phyloP scores from a whole-genome alignment of 2,888 invertebrate species.

The Neoitamus cyanurus region DNA sequence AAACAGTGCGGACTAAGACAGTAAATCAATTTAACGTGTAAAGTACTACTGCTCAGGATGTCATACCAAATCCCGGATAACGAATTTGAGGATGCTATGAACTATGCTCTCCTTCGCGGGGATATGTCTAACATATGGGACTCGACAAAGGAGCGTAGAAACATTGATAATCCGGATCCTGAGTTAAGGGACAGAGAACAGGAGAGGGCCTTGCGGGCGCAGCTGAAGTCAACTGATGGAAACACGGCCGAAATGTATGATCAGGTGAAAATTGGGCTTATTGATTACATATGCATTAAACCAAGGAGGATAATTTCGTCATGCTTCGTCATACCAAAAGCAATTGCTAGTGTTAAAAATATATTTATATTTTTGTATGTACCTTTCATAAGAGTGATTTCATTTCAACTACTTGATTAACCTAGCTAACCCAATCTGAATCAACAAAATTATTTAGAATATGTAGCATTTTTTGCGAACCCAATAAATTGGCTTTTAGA shows the following conservation, averaged over 20 bases:
- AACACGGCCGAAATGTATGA: constrained; percentile 73
- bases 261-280: constrained; percentile 53
- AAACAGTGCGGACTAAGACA: neutral
- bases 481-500: too few species aligned
- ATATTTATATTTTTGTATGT: too few species aligned
- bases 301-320: neutral
- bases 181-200: constrained; percentile 51
- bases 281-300: neutral
- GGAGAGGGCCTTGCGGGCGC: constrained; percentile 64
- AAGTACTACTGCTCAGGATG: neutral
- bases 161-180: neutral
- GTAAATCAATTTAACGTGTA: neutral
- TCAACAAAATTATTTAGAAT: too few species aligned
- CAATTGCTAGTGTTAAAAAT: too few species aligned
- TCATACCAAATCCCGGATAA: constrained; percentile 46
- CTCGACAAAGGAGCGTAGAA: constrained; percentile 8
- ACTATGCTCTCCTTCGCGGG: constrained; percentile 50
- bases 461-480: too few species aligned
- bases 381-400: too few species aligned
- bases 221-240: constrained; percentile 71
- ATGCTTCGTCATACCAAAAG: too few species aligned
- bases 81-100: constrained; percentile 51
- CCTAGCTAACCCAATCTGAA: too few species aligned
- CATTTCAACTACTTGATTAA: too few species aligned
- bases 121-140: constrained; percentile 49